Evolutionary conservation across 2,888 invertebrate species (phyloP).

Genomic region (Heliconius aoede): DNA sequence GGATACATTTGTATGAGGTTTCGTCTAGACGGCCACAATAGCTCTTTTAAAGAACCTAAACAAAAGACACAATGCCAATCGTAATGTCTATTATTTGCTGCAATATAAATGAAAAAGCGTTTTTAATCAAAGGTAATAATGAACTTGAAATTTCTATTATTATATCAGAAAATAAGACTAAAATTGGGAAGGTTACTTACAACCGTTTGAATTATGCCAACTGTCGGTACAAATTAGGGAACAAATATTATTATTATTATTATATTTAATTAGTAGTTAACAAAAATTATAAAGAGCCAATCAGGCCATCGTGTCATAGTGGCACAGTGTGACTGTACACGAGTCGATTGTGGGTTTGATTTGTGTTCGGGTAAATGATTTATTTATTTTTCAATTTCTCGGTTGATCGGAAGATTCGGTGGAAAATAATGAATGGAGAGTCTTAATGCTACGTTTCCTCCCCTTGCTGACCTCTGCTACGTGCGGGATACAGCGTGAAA

Average conservation of each 20-base stretch:
- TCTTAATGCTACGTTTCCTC: too few species aligned
- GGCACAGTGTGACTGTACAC: not conserved
- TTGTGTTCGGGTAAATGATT: not conserved
- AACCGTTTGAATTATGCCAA: not conserved
- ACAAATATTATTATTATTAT: not conserved
- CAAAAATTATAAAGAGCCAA: not conserved
- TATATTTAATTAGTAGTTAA: not conserved
- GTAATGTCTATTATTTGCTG: constrained; percentile 46
- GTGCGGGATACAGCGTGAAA: too few species aligned
- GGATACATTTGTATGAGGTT: constrained; percentile 50
- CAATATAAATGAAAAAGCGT: constrained; percentile 37
- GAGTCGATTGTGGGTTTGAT: not conserved
- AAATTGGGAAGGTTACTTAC: not conserved
- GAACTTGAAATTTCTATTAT: constrained; percentile 11
- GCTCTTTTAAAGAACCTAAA: constrained; percentile 53
- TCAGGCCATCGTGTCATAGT: not conserved
- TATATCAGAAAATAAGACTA: not conserved
- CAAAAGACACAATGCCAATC: constrained; percentile 50
- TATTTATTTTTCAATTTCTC: not conserved
- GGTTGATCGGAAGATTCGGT: not conserved
- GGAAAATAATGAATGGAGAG: too few species aligned
- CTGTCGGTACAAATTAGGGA: not conserved
- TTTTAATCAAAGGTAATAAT: constrained; percentile 43
- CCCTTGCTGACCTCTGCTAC: too few species aligned
- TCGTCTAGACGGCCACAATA: constrained; percentile 55